Conservation (phyloP, 2,113 vertebrate genomes). For the Eulemur macaco region DNA sequence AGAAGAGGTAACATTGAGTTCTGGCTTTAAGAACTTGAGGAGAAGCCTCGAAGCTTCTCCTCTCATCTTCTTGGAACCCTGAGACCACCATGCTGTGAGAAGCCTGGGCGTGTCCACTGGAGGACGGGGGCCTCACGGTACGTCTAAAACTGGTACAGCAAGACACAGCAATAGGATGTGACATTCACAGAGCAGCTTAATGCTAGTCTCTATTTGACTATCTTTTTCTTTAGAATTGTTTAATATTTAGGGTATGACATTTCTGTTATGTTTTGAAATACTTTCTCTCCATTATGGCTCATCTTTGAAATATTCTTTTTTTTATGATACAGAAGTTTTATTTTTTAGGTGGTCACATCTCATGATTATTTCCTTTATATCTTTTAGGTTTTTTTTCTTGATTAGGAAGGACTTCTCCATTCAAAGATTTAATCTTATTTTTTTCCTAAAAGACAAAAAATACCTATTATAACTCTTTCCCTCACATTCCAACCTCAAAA, state of each 20-base stretch:
- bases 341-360: background rate
- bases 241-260: background rate
- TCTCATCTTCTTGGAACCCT: background rate
- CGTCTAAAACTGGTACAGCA: background rate
- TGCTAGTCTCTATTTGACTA: background rate
- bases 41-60: background rate
- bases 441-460: background rate
- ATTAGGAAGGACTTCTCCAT: background rate
- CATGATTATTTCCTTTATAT: background rate
- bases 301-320: background rate
- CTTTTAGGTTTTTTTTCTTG: background rate
- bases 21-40: background rate
- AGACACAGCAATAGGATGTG: background rate
- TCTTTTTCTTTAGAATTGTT: slow-evolving; percentile 4
- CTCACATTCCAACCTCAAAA: background rate
- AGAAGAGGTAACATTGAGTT: background rate
- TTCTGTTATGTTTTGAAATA: slow-evolving; percentile 42
- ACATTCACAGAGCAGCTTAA: background rate
- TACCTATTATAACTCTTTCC: background rate
- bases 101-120: background rate
- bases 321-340: background rate
- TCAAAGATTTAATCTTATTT: background rate
- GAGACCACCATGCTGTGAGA: background rate
- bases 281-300: background rate
- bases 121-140: background rate